phyloP scores from a whole-genome alignment of 2,113 vertebrate species.

The Cromileptes altivelis region DNA sequence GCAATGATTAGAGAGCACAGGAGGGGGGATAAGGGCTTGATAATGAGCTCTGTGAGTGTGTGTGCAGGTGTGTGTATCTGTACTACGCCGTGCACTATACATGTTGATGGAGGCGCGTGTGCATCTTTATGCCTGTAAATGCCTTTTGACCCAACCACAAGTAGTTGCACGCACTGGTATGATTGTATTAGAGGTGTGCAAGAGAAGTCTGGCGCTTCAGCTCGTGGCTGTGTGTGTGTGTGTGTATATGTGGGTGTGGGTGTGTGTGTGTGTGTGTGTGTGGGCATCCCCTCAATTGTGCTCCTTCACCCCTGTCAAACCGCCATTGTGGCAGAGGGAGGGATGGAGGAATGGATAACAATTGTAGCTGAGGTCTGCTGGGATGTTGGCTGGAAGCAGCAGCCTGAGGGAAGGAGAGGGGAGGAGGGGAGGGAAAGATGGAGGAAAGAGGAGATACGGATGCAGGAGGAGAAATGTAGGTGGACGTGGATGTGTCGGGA shows the following conservation, averaged over 20 bases:
- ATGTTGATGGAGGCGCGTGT: background rate
- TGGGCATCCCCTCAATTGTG: conserved; percentile 21
- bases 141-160: conserved; percentile 3
- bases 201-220: background rate
- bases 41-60: conserved; percentile 37
- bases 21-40: background rate
- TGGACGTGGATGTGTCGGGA: background rate
- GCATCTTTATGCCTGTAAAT: conserved; percentile 1
- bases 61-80: conserved; percentile 5
- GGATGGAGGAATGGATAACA: conserved; percentile 40
- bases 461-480: conserved; percentile 12
- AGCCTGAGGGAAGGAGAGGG: conserved; percentile 2
- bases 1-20: conserved; percentile 49
- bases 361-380: conserved; percentile 51
- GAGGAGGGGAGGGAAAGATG: conserved; percentile 1
- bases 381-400: conserved; percentile 46
- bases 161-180: background rate
- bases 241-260: background rate
- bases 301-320: conserved; percentile 28
- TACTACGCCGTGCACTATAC: background rate
- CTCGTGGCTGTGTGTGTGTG: background rate
- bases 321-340: conserved; percentile 25
- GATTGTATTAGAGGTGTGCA: background rate
- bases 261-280: conserved; percentile 13
- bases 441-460: background rate